These are phyloP conservation scores for Podocnemis expansa DNA, from an alignment of 2,113 vertebrate genomes.

Conservation along the genomic window DNA sequence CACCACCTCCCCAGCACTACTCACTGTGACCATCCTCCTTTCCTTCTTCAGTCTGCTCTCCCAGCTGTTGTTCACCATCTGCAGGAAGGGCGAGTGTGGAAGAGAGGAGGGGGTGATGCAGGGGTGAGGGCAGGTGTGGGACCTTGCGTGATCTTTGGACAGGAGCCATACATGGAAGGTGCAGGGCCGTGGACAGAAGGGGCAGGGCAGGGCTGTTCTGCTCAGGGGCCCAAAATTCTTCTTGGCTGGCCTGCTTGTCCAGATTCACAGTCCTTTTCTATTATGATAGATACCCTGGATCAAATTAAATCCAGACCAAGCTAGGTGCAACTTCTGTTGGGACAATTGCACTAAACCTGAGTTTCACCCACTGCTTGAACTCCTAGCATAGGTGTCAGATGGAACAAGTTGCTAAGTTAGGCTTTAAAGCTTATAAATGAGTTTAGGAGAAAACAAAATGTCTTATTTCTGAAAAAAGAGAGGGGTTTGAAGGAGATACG, in stretches of 20 bases:
- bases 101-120: too few relatives aligned
- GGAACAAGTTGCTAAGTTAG: constrained; percentile 61
- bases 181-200: too few relatives aligned
- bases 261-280: constrained; percentile 9
- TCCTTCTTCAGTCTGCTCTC: too few relatives aligned
- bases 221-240: too few relatives aligned
- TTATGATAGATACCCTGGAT: constrained; percentile 45
- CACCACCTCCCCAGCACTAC: too few relatives aligned
- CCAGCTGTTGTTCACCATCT: too few relatives aligned
- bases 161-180: too few relatives aligned
- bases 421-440: constrained; percentile 62
- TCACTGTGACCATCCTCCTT: too few relatives aligned
- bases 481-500: constrained; percentile 27
- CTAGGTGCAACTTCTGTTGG: constrained; percentile 7
- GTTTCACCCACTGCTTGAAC: constrained; percentile 36
- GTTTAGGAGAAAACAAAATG: constrained; percentile 47
- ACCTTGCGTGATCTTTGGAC: too few relatives aligned
- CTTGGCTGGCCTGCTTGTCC: background rate
- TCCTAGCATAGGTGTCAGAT: constrained; percentile 64
- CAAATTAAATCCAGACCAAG: constrained; percentile 57
- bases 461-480: constrained; percentile 60
- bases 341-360: constrained; percentile 27
- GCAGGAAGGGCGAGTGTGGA: too few relatives aligned
- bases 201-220: too few relatives aligned
- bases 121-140: too few relatives aligned